phyloP scores from a whole-genome alignment of 2,113 vertebrate species.

The Myrmecobius fasciatus region DNA sequence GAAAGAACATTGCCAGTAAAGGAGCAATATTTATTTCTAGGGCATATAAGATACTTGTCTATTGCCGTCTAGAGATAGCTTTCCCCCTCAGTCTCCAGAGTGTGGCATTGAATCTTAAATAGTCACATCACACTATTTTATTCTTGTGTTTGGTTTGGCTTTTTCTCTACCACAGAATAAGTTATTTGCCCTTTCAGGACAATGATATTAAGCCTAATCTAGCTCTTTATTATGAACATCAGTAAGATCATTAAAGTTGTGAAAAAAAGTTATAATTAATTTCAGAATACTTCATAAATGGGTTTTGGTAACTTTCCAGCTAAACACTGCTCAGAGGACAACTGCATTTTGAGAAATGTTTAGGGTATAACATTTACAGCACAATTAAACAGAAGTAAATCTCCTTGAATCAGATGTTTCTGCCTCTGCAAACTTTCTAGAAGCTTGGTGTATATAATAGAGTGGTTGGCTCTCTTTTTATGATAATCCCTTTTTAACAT shows the following conservation, averaged over 20 bases:
- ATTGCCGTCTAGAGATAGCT: not conserved
- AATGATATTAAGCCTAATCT: conserved; percentile 19
- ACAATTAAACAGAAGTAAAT: conserved; percentile 37
- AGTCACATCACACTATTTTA: not conserved
- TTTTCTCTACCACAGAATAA: conserved; percentile 8
- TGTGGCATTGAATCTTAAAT: not conserved
- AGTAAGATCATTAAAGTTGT: not conserved
- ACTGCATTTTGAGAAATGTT: conserved; percentile 36
- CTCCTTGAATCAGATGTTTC: not conserved
- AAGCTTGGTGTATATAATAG: not conserved
- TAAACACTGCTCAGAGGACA: not conserved
- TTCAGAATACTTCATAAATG: not conserved
- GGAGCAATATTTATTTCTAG: not conserved
- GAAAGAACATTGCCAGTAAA: not conserved
- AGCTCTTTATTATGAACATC: conserved; percentile 12
- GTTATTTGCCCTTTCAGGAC: not conserved
- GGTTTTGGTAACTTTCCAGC: conserved; percentile 4
- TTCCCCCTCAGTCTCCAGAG: not conserved
- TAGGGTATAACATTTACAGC: not conserved
- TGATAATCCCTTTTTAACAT: not conserved
- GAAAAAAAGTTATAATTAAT: conserved; percentile 9
- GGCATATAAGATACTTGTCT: not conserved
- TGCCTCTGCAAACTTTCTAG: not conserved
- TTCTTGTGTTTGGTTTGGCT: conserved; percentile 41
- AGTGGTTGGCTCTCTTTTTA: not conserved